These are phyloP conservation scores for Nycticebus coucang DNA, from an alignment of 2,113 vertebrate species.

Conservation along the genomic window DNA sequence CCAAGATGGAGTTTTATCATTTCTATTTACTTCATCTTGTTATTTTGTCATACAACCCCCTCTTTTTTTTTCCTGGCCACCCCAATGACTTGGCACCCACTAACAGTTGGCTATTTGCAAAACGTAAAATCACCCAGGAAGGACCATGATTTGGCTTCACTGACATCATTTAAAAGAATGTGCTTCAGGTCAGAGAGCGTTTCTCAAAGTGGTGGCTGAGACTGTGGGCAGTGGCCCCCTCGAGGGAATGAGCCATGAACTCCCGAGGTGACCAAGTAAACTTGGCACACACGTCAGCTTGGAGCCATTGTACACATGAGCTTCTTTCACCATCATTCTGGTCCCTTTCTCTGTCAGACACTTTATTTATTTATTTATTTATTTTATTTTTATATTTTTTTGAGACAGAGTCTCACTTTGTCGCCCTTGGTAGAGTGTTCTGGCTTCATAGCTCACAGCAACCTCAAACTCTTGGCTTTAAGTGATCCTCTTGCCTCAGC, in stretches of 20 bases:
- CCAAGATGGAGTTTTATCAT: neutral
- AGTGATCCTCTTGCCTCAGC: too few relatives aligned
- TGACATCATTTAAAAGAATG: neutral
- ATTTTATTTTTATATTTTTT: too few relatives aligned
- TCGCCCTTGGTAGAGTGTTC: too few relatives aligned
- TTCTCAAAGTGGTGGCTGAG: neutral
- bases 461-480: too few relatives aligned
- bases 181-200: neutral
- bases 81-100: neutral
- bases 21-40: constrained; percentile 4
- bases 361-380: too few relatives aligned
- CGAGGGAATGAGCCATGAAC: neutral
- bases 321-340: neutral
- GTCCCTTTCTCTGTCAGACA: neutral
- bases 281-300: accelerated
- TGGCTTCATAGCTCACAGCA: too few relatives aligned
- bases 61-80: too few relatives aligned
- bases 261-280: neutral
- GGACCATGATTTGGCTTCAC: neutral
- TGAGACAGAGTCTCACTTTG: too few relatives aligned
- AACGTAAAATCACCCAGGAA: neutral
- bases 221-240: neutral
- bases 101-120: neutral
- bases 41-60: neutral
- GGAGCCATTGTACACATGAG: neutral